Conservation (phyloP, 2,888 invertebrate species). For the Mantis religiosa region DNA sequence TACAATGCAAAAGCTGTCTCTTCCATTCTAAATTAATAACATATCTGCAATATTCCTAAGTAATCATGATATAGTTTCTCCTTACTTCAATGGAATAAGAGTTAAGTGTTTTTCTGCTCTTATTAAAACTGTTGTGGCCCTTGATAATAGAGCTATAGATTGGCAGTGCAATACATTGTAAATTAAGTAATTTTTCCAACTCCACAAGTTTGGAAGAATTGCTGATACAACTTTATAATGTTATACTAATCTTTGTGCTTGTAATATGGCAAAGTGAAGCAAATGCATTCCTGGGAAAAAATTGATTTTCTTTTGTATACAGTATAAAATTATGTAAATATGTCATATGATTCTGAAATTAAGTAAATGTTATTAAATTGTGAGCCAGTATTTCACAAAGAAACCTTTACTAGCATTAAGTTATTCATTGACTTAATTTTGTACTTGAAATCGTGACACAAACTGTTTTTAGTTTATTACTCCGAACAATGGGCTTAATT, state of each 20-base stretch:
- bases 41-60: neutral
- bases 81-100: neutral
- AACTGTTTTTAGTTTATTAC: no score
- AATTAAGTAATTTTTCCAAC: neutral
- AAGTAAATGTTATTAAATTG: no score
- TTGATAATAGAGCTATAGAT: neutral
- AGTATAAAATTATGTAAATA: no score
- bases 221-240: neutral
- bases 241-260: neutral
- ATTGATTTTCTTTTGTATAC: no score
- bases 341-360: no score
- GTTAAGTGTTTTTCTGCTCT: conserved; percentile 1
- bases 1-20: neutral
- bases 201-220: neutral
- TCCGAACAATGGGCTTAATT: no score
- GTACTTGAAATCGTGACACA: no score
- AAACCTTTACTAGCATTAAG: no score
- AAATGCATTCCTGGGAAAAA: neutral
- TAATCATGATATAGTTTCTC: neutral
- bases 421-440: no score
- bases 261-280: neutral
- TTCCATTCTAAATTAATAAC: neutral
- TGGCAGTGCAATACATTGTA: neutral
- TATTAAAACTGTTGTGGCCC: neutral
- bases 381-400: no score